phyloP scores from a whole-genome alignment of 2,888 invertebrate species.

The Junonia oenone region DNA sequence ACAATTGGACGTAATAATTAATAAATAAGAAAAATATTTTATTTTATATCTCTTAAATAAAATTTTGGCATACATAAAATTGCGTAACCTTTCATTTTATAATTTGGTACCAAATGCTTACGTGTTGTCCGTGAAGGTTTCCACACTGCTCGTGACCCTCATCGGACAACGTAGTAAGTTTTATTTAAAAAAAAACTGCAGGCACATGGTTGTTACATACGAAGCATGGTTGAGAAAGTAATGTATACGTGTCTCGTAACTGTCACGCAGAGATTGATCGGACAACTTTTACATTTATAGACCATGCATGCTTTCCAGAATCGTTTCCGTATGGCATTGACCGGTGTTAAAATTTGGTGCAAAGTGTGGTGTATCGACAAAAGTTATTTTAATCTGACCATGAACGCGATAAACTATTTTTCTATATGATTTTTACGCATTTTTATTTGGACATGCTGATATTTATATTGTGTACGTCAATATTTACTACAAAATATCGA shows the following conservation, averaged over 20 bases:
- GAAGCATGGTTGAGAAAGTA: slow-evolving; percentile 32
- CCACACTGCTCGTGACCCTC: slow-evolving; percentile 70
- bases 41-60: background rate
- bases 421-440: too few species aligned
- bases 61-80: slow-evolving; percentile 55
- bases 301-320: slow-evolving; percentile 21
- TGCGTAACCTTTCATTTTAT: slow-evolving; percentile 76
- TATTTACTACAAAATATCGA: background rate
- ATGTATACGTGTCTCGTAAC: slow-evolving; percentile 39
- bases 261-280: slow-evolving; percentile 28
- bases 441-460: background rate
- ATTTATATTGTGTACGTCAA: background rate
- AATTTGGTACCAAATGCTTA: slow-evolving; percentile 68
- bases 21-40: background rate
- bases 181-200: slow-evolving; percentile 41
- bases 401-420: too few species aligned
- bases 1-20: background rate
- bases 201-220: slow-evolving; percentile 42
- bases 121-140: slow-evolving; percentile 76
- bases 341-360: slow-evolving; percentile 22
- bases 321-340: slow-evolving; percentile 31
- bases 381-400: background rate
- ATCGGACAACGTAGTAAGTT: slow-evolving; percentile 41
- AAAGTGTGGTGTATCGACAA: background rate
- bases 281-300: slow-evolving; percentile 26